Conservation (phyloP, 2,797 vertebrate species). For the Peromyscus aztecus region DNA sequence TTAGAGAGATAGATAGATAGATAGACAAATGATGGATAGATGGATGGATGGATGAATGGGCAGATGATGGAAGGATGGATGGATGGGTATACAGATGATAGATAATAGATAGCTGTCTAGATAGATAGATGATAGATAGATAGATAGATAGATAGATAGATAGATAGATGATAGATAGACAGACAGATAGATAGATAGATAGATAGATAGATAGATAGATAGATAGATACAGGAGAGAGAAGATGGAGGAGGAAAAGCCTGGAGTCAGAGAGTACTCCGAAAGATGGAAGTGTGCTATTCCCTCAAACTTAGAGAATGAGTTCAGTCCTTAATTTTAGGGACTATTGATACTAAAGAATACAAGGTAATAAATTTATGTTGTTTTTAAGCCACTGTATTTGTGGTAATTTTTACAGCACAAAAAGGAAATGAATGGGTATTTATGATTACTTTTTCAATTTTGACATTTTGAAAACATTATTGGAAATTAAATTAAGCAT, state of each 20-base stretch:
- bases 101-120: background rate
- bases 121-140: background rate
- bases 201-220: background rate
- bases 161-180: background rate
- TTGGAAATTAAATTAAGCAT: conserved; percentile 49
- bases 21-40: background rate
- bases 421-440: background rate
- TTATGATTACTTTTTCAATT: background rate
- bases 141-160: background rate
- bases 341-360: background rate
- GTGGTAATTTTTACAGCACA: background rate
- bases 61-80: too few species aligned
- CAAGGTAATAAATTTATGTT: background rate
- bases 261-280: background rate
- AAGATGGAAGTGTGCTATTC: background rate
- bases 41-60: background rate
- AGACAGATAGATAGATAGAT: background rate
- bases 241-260: background rate
- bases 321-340: background rate
- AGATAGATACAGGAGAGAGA: background rate
- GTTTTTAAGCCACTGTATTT: background rate
- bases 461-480: conserved; percentile 6
- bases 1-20: background rate
- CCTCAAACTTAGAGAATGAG: background rate
- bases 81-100: too few species aligned